These are phyloP conservation scores for Tenthredo distinguenda DNA, from an alignment of 2,888 invertebrate species.

Conservation along the genomic window DNA sequence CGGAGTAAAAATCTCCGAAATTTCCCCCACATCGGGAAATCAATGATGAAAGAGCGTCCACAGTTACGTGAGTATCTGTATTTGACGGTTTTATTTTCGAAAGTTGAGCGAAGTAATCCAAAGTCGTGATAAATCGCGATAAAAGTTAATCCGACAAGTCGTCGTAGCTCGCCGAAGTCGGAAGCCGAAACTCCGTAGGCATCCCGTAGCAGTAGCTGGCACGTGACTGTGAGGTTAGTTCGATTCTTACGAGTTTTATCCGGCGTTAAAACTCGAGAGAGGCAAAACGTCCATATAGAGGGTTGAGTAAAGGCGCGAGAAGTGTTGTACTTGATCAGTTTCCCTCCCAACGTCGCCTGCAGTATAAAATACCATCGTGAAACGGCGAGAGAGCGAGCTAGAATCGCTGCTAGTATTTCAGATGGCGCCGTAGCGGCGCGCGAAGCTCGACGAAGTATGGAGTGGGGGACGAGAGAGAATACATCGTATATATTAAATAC, in stretches of 20 bases:
- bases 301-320: neutral
- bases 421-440: neutral
- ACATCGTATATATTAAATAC: neutral
- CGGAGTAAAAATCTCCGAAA: no score
- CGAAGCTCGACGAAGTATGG: neutral
- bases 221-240: constrained; percentile 9
- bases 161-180: neutral
- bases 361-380: constrained; percentile 8
- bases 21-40: no score
- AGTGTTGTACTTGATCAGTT: constrained; percentile 18
- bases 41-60: neutral
- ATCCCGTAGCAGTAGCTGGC: neutral
- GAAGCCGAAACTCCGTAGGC: neutral
- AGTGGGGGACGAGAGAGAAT: neutral
- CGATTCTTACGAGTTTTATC: neutral
- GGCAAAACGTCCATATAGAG: neutral
- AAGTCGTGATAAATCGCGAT: constrained; percentile 28
- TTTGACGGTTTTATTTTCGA: neutral
- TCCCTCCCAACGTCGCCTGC: neutral
- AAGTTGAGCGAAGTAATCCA: neutral
- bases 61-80: neutral
- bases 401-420: neutral
- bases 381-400: neutral
- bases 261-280: neutral
- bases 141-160: constrained; percentile 25